Percentiles rank a stretch among this genome's conserved stretches.
Conservation (phyloP, 2,113 vertebrate genomes). For the Varanus salvator region DNA sequence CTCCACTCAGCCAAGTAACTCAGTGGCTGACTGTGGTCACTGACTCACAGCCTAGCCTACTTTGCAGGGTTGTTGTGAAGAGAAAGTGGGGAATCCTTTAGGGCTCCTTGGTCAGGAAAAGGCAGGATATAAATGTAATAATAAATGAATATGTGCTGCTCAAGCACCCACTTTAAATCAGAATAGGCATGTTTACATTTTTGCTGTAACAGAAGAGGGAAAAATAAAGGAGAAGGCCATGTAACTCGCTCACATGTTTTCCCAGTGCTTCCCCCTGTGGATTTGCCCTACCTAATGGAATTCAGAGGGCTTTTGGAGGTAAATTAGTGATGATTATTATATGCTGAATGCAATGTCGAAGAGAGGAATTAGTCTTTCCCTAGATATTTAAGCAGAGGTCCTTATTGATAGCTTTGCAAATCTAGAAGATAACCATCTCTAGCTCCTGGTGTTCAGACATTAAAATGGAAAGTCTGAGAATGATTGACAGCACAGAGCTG, state of each 20-base stretch:
- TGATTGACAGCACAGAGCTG: constrained; percentile 33
- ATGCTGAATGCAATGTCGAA: constrained; percentile 41
- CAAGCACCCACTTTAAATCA: neutral
- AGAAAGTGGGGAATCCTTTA: no score
- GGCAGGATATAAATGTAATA: no score
- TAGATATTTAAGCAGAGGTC: neutral
- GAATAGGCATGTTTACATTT: neutral
- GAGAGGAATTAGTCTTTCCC: constrained; percentile 47
- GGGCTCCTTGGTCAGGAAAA: no score
- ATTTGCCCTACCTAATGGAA: neutral
- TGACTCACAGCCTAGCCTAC: no score
- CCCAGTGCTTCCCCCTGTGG: neutral
- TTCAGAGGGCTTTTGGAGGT: constrained; percentile 24
- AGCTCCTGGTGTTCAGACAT: constrained; percentile 35
- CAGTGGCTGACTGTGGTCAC: no score
- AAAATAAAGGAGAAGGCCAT: neutral
- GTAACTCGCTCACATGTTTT: neutral
- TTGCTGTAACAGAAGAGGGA: neutral
- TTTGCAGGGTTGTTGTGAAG: no score
- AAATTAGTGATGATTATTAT: constrained; percentile 34
- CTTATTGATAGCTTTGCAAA: neutral
- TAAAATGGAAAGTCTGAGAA: constrained; percentile 16
- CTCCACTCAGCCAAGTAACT: no score
- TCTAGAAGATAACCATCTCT: neutral
- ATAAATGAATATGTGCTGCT: neutral